Base-by-base conservation (phyloP, 2,888 invertebrate genomes). In the Drosophila fulvimacula region DNA sequence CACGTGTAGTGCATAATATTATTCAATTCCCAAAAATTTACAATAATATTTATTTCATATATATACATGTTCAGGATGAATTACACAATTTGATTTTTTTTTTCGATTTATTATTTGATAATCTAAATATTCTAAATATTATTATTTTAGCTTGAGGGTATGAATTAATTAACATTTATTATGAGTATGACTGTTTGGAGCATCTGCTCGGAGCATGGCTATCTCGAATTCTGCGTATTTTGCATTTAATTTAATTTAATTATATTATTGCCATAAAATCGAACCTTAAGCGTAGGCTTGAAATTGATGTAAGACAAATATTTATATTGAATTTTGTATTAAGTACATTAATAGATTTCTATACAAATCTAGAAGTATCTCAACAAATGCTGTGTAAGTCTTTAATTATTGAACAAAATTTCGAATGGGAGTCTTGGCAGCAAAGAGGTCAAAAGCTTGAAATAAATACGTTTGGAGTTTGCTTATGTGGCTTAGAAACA, bases 401-500 rank as follows among this genome's bases (percentile, higher is more conserved):
- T 46, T 9, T 19, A 41, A 46, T 17, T 58, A 27, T 17, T 13
- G 4, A 17, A 46, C 59, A 34, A 13, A 58, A 49, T 19, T 55
- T 49, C 11, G 55, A 55, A 44, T 39, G 17, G 32, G 17, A 30
- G 17, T 30, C 10, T 41, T 27, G 49, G 21, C 41, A 19, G 24
- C 41, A 15, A 38, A 19, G 24, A 15, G 38, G 17, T 48, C 39
- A 32, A 27, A 61, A 56, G 65, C 57, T 64, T 49, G 55, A 46
- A 38, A 65, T 21, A 64, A 66, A 58, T 72, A 61, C 63, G 46
- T 42, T 67, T 24, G 27, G 41, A 39, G 73, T 64, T 76, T 38
- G 52, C 38, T 68, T 74, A 76, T 79, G 69, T 62, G 69, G 76
- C 41, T 64, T 69, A 69, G 79, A 88, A 81, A 90, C 84, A 90